A percentile compares a stretch with the other conserved stretches of the same genome.
Evolutionary conservation across 1,140 invertebrate genomes (phyloP).

Genomic region (Anastrepha ludens): DNA sequence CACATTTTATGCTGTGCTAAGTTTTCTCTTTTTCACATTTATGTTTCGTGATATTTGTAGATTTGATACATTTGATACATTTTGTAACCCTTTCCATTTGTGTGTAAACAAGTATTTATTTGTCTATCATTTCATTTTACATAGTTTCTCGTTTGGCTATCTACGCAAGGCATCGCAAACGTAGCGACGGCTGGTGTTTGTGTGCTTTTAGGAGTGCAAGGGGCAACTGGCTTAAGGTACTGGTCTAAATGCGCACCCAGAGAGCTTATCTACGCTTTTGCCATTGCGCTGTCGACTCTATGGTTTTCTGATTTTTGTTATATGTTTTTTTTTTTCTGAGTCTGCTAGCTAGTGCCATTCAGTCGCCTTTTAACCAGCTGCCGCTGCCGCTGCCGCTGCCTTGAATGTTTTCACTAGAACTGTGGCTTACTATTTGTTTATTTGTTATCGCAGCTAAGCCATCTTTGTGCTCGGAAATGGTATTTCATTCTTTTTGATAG

Average conservation of each 20-base stretch:
- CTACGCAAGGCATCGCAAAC: conserved; percentile 4
- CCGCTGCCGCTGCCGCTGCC: neutral
- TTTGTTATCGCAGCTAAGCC: conserved; percentile 54
- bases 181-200: neutral
- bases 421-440: conserved; percentile 24
- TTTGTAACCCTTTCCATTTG: conserved; percentile 34
- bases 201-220: neutral
- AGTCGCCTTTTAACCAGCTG: conserved; percentile 32
- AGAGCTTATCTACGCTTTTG: conserved; percentile 17
- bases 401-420: conserved; percentile 40
- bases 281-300: neutral
- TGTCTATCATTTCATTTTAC: conserved; percentile 42
- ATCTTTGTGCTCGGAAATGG: conserved; percentile 36
- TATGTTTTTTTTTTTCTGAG: neutral
- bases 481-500: conserved; percentile 50
- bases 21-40: neutral
- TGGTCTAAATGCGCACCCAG: neutral
- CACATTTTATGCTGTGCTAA: neutral
- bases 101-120: conserved; percentile 41
- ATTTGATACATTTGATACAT: conserved; percentile 23
- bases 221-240: neutral
- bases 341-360: conserved; percentile 18
- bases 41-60: neutral
- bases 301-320: neutral
- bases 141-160: neutral